phyloP scores from a whole-genome alignment of 2,888 invertebrate species.

The Argyresthia albistria region DNA sequence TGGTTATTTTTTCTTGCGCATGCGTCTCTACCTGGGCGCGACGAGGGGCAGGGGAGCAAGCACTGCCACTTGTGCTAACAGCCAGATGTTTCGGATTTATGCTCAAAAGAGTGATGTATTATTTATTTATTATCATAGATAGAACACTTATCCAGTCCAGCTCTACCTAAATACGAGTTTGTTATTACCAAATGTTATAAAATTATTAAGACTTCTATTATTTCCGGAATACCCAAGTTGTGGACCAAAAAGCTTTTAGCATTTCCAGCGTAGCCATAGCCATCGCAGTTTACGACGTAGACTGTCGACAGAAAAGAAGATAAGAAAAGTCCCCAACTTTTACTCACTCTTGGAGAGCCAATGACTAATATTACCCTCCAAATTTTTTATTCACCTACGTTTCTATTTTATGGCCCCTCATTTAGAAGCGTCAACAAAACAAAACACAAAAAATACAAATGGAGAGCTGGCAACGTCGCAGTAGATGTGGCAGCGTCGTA shows the following conservation, averaged over 20 bases:
- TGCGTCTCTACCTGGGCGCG: constrained; percentile 1
- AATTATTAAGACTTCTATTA: no score
- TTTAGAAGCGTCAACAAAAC: constrained; percentile 54
- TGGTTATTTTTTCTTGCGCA: not conserved
- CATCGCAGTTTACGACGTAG: no score
- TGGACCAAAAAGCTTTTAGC: no score
- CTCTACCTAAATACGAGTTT: no score
- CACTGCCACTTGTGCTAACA: not conserved
- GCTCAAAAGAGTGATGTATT: not conserved
- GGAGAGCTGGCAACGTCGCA: constrained; percentile 49
- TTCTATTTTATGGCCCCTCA: constrained; percentile 61
- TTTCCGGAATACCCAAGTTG: no score
- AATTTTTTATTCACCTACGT: constrained; percentile 31
- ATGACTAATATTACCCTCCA: constrained; percentile 18
- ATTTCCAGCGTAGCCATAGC: no score
- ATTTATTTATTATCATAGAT: no score
- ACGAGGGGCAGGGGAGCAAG: not conserved
- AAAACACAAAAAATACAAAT: constrained; percentile 48
- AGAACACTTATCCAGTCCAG: no score
- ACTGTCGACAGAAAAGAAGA: not conserved
- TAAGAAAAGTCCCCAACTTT: not conserved
- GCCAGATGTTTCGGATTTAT: not conserved
- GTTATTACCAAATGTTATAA: no score
- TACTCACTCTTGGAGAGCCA: constrained; percentile 4
- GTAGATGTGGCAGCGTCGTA: constrained; percentile 60